phyloP scores from a whole-genome alignment of 2,797 vertebrate species.

The Nyctibius grandis region DNA sequence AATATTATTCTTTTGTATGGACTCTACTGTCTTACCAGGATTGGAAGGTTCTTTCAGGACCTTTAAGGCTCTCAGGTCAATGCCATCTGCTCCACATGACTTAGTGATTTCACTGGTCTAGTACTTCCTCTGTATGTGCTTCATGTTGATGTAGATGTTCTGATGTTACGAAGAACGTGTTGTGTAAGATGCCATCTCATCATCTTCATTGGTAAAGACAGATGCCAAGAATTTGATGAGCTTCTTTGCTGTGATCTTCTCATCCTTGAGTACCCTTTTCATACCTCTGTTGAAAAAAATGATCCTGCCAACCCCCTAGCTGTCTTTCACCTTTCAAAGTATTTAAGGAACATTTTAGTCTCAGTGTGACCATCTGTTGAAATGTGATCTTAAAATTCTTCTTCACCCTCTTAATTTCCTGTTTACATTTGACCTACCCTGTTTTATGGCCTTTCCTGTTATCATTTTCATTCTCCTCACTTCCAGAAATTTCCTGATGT shows the following conservation, averaged over 20 bases:
- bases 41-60: neutral
- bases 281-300: neutral
- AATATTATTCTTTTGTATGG: neutral
- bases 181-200: neutral
- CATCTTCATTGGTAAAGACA: neutral
- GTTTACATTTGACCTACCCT: neutral
- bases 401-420: neutral
- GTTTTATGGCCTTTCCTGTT: neutral
- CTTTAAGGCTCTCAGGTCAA: neutral
- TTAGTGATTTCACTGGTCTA: neutral
- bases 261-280: neutral
- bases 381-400: neutral
- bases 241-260: neutral
- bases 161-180: neutral
- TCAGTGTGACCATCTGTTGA: neutral
- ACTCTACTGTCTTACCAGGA: neutral
- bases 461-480: neutral
- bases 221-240: neutral
- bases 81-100: neutral
- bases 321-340: neutral
- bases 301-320: neutral
- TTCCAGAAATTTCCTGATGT: neutral
- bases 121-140: neutral
- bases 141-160: neutral
- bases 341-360: neutral